A percentile compares a stretch with the other conserved stretches of the same genome.
Conservation (phyloP, 2,113 vertebrate genomes). For the Oryzias woworae region DNA sequence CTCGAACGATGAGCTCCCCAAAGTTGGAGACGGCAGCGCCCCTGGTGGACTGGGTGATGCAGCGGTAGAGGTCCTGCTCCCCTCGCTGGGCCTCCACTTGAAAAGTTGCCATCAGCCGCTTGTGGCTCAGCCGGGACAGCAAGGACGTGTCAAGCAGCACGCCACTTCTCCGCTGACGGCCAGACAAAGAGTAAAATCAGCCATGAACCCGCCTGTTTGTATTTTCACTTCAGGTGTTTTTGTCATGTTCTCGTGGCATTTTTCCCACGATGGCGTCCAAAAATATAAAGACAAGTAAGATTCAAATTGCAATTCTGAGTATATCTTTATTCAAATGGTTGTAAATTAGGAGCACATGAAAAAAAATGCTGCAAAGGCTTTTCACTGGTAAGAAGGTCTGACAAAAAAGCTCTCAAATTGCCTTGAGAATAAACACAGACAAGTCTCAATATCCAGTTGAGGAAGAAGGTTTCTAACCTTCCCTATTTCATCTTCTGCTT, state of each 20-base stretch:
- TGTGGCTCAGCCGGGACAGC: slow-evolving; percentile 86
- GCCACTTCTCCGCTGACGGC: slow-evolving; percentile 84
- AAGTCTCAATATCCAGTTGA: slow-evolving; percentile 4
- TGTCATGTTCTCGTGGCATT: no score
- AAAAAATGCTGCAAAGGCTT: background rate
- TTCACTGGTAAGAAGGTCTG: slow-evolving; percentile 40
- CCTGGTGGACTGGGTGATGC: slow-evolving; percentile 84
- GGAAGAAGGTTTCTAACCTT: slow-evolving; percentile 32
- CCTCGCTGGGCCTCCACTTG: slow-evolving; percentile 80
- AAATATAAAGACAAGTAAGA: no score
- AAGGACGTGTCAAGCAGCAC: slow-evolving; percentile 71
- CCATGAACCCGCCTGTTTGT: background rate
- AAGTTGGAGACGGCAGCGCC: slow-evolving; percentile 94
- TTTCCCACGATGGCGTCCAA: no score
- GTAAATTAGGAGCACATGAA: no score
- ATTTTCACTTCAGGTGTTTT: no score
- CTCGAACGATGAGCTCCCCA: slow-evolving; percentile 93
- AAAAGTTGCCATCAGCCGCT: slow-evolving; percentile 88
- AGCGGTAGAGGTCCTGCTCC: slow-evolving; percentile 92
- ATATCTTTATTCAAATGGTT: no score
- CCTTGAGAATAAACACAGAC: slow-evolving; percentile 16
- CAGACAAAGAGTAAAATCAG: slow-evolving; percentile 20
- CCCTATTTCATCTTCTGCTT: slow-evolving; percentile 15
- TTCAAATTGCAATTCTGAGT: no score
- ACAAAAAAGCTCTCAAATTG: slow-evolving; percentile 29